A percentile compares a stretch with the other conserved stretches of the same genome.
Conservation (phyloP, 1,140 invertebrate species). For the Eriosoma lanigerum region DNA sequence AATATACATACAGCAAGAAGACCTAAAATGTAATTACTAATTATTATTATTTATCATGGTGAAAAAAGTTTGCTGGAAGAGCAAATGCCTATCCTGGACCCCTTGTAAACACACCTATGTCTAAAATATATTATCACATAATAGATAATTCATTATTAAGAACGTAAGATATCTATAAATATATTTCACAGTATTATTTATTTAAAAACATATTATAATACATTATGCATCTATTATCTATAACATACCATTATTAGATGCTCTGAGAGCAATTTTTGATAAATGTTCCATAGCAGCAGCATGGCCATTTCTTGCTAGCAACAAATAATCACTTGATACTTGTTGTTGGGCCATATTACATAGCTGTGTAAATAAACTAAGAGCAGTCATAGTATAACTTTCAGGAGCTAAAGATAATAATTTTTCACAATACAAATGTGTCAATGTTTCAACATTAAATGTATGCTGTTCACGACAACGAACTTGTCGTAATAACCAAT, state of each 20-base stretch:
- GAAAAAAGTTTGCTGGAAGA: too few relatives aligned
- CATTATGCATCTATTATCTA: too few relatives aligned
- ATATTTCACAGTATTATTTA: too few relatives aligned
- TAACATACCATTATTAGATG: slow-evolving; percentile 74
- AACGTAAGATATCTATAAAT: too few relatives aligned
- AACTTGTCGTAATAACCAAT: slow-evolving; percentile 86
- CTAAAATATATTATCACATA: too few relatives aligned
- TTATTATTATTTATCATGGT: too few relatives aligned
- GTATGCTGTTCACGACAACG: slow-evolving; percentile 90
- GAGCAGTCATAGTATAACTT: slow-evolving; percentile 85
- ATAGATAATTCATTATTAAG: too few relatives aligned
- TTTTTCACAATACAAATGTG: slow-evolving; percentile 86
- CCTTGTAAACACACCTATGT: too few relatives aligned
- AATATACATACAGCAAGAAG: too few relatives aligned
- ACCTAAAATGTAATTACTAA: too few relatives aligned
- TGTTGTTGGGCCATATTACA: slow-evolving; percentile 68
- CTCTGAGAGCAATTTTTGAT: slow-evolving; percentile 88
- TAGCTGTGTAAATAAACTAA: slow-evolving; percentile 87
- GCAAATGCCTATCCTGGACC: too few relatives aligned
- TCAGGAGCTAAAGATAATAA: slow-evolving; percentile 84
- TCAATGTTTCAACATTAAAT: slow-evolving; percentile 78
- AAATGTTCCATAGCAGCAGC: slow-evolving; percentile 85
- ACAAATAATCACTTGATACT: slow-evolving; percentile 62
- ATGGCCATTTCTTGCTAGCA: slow-evolving; percentile 57
- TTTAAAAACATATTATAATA: too few relatives aligned